Evolutionary conservation across 2,113 vertebrate genomes (phyloP).

Genomic region (Spheniscus mendiculus): DNA sequence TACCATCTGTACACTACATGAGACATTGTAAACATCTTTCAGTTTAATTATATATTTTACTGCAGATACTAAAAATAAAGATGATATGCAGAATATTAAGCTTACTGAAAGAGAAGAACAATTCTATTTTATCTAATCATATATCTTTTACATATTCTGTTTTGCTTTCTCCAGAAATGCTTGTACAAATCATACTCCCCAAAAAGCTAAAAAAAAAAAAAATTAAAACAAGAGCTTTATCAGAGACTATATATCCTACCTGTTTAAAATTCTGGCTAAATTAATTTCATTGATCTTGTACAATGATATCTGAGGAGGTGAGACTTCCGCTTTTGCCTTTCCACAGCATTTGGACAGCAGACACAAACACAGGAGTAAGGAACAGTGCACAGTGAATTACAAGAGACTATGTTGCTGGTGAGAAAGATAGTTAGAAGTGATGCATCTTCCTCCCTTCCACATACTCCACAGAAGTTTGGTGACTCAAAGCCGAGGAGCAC

Average conservation of each 20-base stretch:
- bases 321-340: background rate
- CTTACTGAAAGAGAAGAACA: background rate
- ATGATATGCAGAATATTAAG: background rate
- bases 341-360: background rate
- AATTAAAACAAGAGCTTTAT: too few relatives aligned
- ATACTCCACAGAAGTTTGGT: background rate
- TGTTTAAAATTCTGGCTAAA: background rate
- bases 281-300: background rate
- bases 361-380: background rate
- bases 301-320: background rate
- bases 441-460: background rate
- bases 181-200: fast-evolving
- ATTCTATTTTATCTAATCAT: background rate
- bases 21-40: background rate
- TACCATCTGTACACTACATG: constrained; percentile 37
- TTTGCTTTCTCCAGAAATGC: background rate
- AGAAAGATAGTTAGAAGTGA: background rate
- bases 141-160: background rate
- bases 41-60: background rate
- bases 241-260: background rate
- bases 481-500: background rate
- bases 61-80: background rate
- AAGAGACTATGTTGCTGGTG: background rate
- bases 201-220: background rate
- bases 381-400: background rate